phyloP scores from a whole-genome alignment of 2,888 invertebrate genomes.

The Limnephilus marmoratus region DNA sequence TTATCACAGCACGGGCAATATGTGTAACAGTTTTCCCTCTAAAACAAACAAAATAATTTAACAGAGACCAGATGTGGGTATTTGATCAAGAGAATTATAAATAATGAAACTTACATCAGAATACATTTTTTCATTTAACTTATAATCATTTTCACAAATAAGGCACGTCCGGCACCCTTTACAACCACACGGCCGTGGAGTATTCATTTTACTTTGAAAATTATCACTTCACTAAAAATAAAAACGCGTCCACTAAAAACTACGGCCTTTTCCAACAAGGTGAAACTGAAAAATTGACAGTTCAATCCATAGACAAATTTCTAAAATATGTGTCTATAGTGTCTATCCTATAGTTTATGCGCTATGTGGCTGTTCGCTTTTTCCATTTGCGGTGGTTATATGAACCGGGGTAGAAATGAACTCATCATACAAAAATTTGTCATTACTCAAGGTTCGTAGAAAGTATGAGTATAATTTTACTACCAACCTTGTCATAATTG shows the following conservation, averaged over 20 bases:
- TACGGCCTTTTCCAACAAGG: constrained; percentile 3
- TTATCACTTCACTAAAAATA: constrained; percentile 11
- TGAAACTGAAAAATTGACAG: constrained; percentile 28
- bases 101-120: constrained; percentile 46
- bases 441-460: too few species aligned
- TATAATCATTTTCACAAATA: constrained; percentile 86
- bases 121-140: constrained; percentile 72
- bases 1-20: constrained; percentile 87
- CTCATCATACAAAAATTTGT: background rate
- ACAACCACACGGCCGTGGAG: constrained; percentile 90
- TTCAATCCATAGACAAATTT: constrained; percentile 30
- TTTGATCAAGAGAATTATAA: background rate
- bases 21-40: constrained; percentile 80
- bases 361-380: background rate
- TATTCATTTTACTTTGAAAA: constrained; percentile 75
- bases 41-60: constrained; percentile 67
- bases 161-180: constrained; percentile 95
- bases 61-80: background rate
- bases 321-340: background rate
- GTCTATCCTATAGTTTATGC: too few species aligned
- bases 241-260: constrained; percentile 39
- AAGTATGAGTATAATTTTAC: too few species aligned
- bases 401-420: background rate
- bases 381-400: background rate
- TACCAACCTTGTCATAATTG: too few species aligned